Percentiles rank a stretch among this genome's conserved stretches.
Conservation (phyloP, 2,797 vertebrate genomes). For the Cirrhinus mrigala region DNA sequence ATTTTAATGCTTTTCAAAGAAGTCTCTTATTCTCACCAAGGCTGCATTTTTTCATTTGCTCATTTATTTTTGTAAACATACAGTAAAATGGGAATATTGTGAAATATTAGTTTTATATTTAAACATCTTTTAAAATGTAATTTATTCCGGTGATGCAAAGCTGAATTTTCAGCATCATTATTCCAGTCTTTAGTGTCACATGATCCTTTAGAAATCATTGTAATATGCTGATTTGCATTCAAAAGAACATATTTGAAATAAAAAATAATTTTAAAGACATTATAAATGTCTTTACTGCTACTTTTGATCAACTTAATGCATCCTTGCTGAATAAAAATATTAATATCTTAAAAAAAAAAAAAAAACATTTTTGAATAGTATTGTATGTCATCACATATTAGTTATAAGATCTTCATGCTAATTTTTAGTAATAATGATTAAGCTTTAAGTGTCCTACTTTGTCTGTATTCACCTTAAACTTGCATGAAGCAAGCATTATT, state of each 20-base stretch:
- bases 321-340: background rate
- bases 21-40: background rate
- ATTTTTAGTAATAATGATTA: background rate
- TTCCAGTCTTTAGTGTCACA: background rate
- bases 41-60: background rate
- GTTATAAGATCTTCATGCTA: background rate
- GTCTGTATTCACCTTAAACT: background rate
- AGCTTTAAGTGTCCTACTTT: background rate
- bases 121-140: background rate
- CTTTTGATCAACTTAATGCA: background rate
- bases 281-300: background rate
- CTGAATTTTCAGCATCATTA: background rate
- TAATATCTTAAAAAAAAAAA: background rate
- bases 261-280: background rate
- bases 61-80: too few species aligned
- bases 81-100: background rate
- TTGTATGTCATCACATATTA: too few species aligned
- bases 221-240: background rate
- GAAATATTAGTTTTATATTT: background rate
- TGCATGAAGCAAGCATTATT: background rate
- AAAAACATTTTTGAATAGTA: background rate
- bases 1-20: background rate
- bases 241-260: background rate
- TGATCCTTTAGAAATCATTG: background rate
- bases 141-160: background rate